Evolutionary conservation across 1,140 invertebrate genomes (phyloP).

Genomic region (Pomphorhynchus laevis): DNA sequence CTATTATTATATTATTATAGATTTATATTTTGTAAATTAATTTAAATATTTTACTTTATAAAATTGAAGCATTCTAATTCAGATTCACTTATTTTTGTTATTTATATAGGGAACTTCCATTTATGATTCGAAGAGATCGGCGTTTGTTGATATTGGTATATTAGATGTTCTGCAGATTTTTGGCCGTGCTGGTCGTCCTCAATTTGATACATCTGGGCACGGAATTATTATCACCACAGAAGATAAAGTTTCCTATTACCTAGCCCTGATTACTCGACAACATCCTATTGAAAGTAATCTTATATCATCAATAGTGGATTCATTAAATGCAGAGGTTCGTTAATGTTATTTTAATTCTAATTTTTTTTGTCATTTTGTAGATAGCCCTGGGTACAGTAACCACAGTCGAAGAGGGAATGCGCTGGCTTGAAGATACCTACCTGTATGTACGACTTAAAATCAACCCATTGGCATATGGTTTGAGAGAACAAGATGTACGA

Average conservation of each 20-base stretch:
- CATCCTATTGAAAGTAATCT: slow-evolving; percentile 93
- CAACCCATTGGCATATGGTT: slow-evolving; percentile 60
- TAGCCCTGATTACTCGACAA: slow-evolving; percentile 66
- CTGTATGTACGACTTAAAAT: slow-evolving; percentile 59
- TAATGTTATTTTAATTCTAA: neutral
- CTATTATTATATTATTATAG: too few species aligned
- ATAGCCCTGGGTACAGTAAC: slow-evolving; percentile 62
- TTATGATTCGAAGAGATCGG: slow-evolving; percentile 69
- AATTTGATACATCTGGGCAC: slow-evolving; percentile 35
- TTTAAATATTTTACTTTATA: neutral
- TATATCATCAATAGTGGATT: slow-evolving; percentile 51
- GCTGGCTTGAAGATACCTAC: slow-evolving; percentile 91
- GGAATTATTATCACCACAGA: slow-evolving; percentile 76
- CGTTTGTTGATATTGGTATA: slow-evolving; percentile 69
- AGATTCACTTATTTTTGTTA: slow-evolving; percentile 9
- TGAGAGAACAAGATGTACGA: slow-evolving; percentile 27
- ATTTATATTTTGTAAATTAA: too few species aligned
- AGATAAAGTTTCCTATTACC: slow-evolving; percentile 59
- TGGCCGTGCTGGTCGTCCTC: slow-evolving; percentile 63
- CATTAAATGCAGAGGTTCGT: slow-evolving; percentile 69
- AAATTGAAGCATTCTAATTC: slow-evolving; percentile 3
- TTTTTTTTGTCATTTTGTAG: slow-evolving; percentile 19
- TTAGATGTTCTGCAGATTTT: slow-evolving; percentile 96
- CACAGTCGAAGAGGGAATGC: slow-evolving; percentile 66
- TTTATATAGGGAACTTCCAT: slow-evolving; percentile 52